Conservation (phyloP, 2,797 vertebrate genomes). For the Macroramphosus scolopax region DNA sequence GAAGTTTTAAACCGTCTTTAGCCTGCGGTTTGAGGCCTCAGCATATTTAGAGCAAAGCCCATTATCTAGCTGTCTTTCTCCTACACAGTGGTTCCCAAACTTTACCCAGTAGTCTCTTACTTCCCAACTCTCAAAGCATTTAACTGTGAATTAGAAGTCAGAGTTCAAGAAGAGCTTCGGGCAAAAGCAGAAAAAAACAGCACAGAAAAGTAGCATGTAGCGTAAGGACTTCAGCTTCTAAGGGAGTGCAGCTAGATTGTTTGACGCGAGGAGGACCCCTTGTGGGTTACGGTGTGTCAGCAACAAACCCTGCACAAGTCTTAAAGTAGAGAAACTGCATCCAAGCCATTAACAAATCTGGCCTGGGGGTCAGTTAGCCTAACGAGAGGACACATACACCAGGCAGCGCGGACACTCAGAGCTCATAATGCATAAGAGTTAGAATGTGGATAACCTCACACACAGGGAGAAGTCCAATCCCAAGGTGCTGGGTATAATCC, state of each 20-base stretch:
- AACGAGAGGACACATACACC: constrained; percentile 52
- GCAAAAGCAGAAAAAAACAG: constrained; percentile 57
- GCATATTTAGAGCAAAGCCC: constrained; percentile 76
- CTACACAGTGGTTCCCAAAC: constrained; percentile 62
- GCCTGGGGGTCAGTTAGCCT: constrained; percentile 53
- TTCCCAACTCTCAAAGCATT: constrained; percentile 68
- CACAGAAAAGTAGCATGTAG: constrained; percentile 44
- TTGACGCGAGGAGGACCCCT: constrained; percentile 46
- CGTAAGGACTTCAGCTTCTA: constrained; percentile 46
- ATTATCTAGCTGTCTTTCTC: constrained; percentile 74
- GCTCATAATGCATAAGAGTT: constrained; percentile 58
- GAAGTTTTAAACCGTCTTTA: constrained; percentile 75
- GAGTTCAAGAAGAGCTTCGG: constrained; percentile 72
- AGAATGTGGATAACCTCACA: constrained; percentile 69
- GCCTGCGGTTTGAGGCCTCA: constrained; percentile 68
- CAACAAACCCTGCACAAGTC: constrained; percentile 48
- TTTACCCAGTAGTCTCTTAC: constrained; percentile 57
- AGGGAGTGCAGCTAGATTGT: constrained; percentile 44
- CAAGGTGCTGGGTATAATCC: constrained; percentile 59
- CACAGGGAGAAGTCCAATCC: constrained; percentile 57
- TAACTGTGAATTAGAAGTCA: constrained; percentile 78
- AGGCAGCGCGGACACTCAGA: constrained; percentile 35
- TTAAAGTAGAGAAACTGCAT: constrained; percentile 43
- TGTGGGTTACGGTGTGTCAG: constrained; percentile 50
- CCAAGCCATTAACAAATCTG: constrained; percentile 63